phyloP scores from a whole-genome alignment of 2,888 invertebrate species.

The Melieria omissa region DNA sequence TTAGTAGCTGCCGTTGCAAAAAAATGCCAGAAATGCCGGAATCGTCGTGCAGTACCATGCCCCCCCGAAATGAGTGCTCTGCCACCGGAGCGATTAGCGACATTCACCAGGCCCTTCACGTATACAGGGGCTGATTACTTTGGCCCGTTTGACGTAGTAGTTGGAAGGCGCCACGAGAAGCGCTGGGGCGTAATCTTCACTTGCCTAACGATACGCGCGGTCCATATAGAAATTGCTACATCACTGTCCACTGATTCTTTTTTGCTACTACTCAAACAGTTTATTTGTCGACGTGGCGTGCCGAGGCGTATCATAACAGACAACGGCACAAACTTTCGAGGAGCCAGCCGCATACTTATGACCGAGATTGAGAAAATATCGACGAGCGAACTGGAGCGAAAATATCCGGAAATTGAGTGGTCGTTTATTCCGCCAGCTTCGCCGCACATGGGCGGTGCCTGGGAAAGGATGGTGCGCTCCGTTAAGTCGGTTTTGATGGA shows the following conservation, averaged over 20 bases:
- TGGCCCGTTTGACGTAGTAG: conserved; percentile 22
- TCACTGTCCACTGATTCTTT: conserved; percentile 32
- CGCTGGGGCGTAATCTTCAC: conserved; percentile 33
- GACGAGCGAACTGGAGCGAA: conserved; percentile 1
- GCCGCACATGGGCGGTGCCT: conserved; percentile 42
- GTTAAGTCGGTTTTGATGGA: conserved; percentile 40
- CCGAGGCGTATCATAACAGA: conserved; percentile 25
- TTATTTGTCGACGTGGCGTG: not conserved
- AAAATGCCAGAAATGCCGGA: too few relatives aligned
- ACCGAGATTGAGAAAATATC: conserved; percentile 27
- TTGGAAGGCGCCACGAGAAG: conserved; percentile 29
- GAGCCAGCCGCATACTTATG: conserved; percentile 23
- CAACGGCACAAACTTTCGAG: conserved; percentile 42
- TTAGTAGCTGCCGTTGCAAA: too few relatives aligned
- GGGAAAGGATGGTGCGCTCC: conserved; percentile 43
- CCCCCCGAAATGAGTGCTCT: conserved; percentile 27
- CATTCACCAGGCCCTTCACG: conserved; percentile 19
- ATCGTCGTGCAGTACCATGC: too few relatives aligned
- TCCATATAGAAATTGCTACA: conserved; percentile 30
- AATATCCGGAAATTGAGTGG: conserved; percentile 32
- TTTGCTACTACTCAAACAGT: not conserved
- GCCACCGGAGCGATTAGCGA: not conserved
- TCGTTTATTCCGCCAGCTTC: conserved; percentile 36
- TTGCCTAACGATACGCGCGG: not conserved
- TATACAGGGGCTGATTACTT: conserved; percentile 37